phyloP scores from a whole-genome alignment of 2,797 vertebrate species.

The Gymnocypris eckloni region DNA sequence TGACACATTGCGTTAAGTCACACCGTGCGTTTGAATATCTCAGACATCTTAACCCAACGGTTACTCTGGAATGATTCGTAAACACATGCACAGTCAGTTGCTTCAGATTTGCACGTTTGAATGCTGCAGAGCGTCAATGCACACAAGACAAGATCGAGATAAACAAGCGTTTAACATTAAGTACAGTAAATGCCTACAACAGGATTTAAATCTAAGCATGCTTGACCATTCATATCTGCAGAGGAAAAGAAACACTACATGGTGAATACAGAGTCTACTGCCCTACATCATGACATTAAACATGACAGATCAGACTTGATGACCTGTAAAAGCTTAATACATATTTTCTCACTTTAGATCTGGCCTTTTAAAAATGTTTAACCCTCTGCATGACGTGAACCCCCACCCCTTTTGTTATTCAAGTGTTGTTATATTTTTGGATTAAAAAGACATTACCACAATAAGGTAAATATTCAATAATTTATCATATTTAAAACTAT shows the following conservation, averaged over 20 bases:
- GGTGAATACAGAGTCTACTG: neutral
- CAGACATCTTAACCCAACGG: constrained; percentile 13
- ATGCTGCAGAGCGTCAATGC: neutral
- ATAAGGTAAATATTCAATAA: neutral
- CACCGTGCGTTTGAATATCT: neutral
- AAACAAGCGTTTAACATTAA: neutral
- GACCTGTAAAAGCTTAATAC: constrained; percentile 6
- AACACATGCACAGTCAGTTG: neutral
- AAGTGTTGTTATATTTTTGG: no score
- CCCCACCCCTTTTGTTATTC: neutral
- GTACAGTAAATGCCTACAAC: neutral
- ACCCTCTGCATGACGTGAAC: neutral
- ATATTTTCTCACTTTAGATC: neutral
- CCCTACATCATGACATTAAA: constrained; percentile 18
- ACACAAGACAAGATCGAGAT: neutral
- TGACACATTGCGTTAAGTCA: constrained; percentile 7
- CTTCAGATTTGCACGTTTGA: neutral
- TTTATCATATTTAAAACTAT: no score
- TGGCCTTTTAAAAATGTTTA: neutral
- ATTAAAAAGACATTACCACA: neutral
- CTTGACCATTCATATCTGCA: constrained; percentile 36
- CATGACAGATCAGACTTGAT: neutral
- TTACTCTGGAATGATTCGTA: neutral
- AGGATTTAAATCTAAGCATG: constrained; percentile 17
- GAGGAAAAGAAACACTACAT: constrained; percentile 12